Evolutionary conservation across 2,888 invertebrate species (phyloP), one percentile per base, ranked within the genome.

Genomic region (Hemistola chrysoprasaria): DNA sequence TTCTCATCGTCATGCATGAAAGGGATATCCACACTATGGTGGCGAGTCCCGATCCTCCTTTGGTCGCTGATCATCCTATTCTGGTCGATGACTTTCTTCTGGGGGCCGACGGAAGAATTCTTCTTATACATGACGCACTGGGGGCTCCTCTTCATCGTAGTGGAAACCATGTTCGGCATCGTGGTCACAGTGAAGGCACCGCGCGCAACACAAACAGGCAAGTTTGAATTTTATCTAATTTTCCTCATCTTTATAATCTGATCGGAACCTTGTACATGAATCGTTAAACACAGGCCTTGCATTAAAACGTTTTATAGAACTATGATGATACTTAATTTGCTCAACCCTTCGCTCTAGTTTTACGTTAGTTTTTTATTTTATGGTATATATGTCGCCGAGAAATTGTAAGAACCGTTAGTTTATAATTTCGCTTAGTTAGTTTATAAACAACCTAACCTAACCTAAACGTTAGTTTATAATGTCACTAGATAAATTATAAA

Each of bases 121-220:
- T 72, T 88, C 41, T 65, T 91, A 9, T 91, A 90, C 59, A 87
- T 91, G 78, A 91, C 91, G 3, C 90, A 91, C 55, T 90, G 90
- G 90, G 90, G 90, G 1, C 71, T 90, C 22, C 50, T 83, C 2
- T 64, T 88, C 35, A 76, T 88, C 27, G 63, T 81, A 31, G 40
- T 79, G 26, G 84, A 87, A 51, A 70, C 81, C 0, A 49, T 70
- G 5, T 79, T 87, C 40, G 87, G 86, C 8, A 77, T 85, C 45
- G 40, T 74, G 9, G 82, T 84, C 4, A 64, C 78, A 30, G 48
- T 77, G 9, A 74, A 65, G 53, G 61, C 47, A 9, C 60, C 62
- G 16, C 63, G 53, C 22, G 65, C 55, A 50, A 53, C 56, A 28
- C 57, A 70, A 44, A 44, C 70, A 51, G 83, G 83, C 83, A 57